phyloP scores from a whole-genome alignment of 92 coral and sea anemone genomes.

The Umimayanthus kanabou region DNA sequence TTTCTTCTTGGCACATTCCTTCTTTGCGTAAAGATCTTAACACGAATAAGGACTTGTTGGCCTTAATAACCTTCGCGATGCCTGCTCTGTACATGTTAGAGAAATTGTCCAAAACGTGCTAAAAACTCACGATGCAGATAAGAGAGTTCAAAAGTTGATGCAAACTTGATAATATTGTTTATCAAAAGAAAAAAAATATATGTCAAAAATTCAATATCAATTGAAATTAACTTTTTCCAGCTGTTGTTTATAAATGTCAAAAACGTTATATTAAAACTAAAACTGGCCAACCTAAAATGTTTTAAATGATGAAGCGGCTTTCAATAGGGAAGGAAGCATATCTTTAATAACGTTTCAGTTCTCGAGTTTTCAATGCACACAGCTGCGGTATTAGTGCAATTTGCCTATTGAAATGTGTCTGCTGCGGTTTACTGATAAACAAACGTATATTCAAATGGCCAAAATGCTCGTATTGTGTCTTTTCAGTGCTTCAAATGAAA shows the following conservation, averaged over 20 bases:
- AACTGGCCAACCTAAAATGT: not conserved
- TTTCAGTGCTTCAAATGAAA: no score
- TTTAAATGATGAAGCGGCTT: conserved; percentile 8
- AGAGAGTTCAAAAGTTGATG: not conserved
- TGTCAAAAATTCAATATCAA: not conserved
- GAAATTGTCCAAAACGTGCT: not conserved
- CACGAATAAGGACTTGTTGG: no score
- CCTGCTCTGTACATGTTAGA: not conserved
- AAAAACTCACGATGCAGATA: not conserved
- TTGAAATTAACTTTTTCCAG: not conserved
- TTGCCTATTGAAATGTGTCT: no score
- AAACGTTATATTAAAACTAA: no score
- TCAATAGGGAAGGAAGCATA: not conserved
- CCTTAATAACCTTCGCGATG: no score
- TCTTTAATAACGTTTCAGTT: no score
- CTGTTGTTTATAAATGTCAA: not conserved
- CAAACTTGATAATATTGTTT: no score
- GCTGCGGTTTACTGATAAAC: no score
- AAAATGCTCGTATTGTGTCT: no score
- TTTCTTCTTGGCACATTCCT: no score
- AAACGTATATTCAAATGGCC: no score
- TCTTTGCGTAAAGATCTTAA: no score
- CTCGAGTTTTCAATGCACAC: not conserved
- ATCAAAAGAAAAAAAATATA: not conserved
- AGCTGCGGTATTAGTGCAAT: not conserved